A percentile compares a stretch with the other conserved stretches of the same genome.
phyloP scores from a whole-genome alignment of 2,113 vertebrate genomes.

The Poeciliopsis turrubarensis region DNA sequence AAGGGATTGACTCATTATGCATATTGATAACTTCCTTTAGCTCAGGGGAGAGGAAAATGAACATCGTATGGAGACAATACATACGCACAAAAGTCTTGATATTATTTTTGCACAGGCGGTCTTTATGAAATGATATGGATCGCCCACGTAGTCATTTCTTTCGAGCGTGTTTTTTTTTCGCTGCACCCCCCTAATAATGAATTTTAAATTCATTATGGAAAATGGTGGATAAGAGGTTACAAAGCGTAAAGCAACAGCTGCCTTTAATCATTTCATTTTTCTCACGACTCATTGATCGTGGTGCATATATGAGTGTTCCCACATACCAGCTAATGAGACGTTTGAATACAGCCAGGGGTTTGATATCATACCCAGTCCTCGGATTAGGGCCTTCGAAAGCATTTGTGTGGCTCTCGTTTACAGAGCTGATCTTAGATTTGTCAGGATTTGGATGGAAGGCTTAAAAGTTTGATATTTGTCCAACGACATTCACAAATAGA shows the following conservation, averaged over 20 bases:
- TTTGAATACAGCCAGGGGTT: background rate
- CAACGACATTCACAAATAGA: no score
- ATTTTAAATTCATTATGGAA: background rate
- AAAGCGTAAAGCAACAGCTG: background rate
- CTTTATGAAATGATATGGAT: slow-evolving; percentile 30
- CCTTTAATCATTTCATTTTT: background rate
- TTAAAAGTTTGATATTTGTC: no score
- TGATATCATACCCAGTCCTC: background rate
- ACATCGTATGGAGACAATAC: slow-evolving; percentile 27
- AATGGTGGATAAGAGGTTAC: background rate
- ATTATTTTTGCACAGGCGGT: slow-evolving; percentile 16
- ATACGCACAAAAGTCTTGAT: slow-evolving; percentile 15
- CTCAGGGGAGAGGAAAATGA: slow-evolving; percentile 19
- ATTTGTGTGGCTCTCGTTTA: background rate
- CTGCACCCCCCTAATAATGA: background rate
- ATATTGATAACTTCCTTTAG: slow-evolving; percentile 42
- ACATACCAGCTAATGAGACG: background rate
- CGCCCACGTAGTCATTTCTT: slow-evolving; percentile 4
- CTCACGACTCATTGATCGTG: background rate
- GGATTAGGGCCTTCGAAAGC: background rate
- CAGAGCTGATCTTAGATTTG: background rate
- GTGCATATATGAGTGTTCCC: background rate
- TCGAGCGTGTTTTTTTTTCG: background rate
- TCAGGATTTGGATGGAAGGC: no score
- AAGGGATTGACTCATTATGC: slow-evolving; percentile 43